Percentiles rank a stretch among this genome's conserved stretches.
phyloP scores from a whole-genome alignment of 2,888 invertebrate species.

The Trachelus troglodyta region DNA sequence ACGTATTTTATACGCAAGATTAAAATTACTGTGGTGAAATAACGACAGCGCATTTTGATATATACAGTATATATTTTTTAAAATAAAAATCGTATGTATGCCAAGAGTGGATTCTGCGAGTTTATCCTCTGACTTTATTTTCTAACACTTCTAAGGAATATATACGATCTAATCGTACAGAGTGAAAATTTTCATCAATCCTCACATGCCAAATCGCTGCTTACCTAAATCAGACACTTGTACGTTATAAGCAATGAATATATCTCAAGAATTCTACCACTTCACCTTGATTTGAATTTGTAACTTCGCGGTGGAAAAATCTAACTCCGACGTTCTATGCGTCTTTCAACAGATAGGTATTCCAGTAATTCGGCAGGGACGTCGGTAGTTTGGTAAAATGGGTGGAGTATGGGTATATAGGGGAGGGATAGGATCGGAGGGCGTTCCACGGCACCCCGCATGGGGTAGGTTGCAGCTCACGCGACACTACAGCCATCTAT shows the following conservation, averaged over 20 bases:
- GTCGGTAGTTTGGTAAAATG: constrained; percentile 27
- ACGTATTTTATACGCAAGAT: not conserved
- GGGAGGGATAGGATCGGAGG: constrained; percentile 49
- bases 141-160: not conserved
- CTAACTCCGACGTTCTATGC: not conserved
- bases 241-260: not conserved
- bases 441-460: constrained; percentile 62
- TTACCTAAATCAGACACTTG: not conserved
- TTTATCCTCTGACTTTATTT: not conserved
- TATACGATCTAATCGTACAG: not conserved
- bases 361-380: constrained; percentile 57
- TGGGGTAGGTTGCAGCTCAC: constrained; percentile 65
- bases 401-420: constrained; percentile 46
- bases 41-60: not conserved
- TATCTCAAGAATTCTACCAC: not conserved
- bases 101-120: not conserved
- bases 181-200: not conserved
- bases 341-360: constrained; percentile 30
- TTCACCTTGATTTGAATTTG: not conserved
- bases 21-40: not conserved
- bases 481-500: constrained; percentile 67
- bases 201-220: not conserved
- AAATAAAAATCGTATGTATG: not conserved
- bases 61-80: not conserved
- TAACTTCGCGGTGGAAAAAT: not conserved